Conservation (phyloP, 2,888 invertebrate genomes). For the Machimus rusticus region DNA sequence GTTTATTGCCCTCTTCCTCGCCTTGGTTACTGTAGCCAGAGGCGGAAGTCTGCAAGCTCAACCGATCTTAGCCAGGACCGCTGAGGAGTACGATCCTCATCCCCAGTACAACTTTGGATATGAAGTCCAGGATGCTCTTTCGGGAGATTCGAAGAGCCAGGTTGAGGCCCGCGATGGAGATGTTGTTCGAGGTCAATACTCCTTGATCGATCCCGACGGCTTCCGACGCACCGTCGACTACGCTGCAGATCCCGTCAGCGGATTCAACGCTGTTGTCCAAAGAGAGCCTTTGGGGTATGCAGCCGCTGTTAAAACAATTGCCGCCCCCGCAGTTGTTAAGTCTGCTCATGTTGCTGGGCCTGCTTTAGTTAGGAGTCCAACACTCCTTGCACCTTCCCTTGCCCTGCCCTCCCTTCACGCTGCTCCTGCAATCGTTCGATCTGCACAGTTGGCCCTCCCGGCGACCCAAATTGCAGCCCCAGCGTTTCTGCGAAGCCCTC, state of each 20-base stretch:
- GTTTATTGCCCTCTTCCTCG: background rate
- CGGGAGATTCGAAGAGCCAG: constrained; percentile 62
- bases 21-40: background rate
- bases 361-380: background rate
- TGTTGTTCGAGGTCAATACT: constrained; percentile 62
- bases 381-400: background rate
- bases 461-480: background rate
- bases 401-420: background rate
- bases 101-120: constrained; percentile 63
- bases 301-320: background rate
- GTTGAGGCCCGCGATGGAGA: constrained; percentile 62
- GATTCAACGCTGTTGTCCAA: constrained; percentile 62
- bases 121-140: constrained; percentile 61
- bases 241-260: constrained; percentile 61
- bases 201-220: constrained; percentile 62
- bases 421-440: background rate
- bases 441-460: background rate
- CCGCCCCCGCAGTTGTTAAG: constrained; percentile 35
- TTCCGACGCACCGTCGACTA: constrained; percentile 62
- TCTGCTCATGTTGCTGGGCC: constrained; percentile 49
- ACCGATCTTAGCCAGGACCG: constrained; percentile 51
- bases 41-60: constrained; percentile 42
- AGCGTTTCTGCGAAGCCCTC: background rate
- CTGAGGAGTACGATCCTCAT: constrained; percentile 60
- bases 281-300: constrained; percentile 49